Evolutionary conservation across 2,113 vertebrate genomes (phyloP).

Genomic region (Neopipo cinnamomea): DNA sequence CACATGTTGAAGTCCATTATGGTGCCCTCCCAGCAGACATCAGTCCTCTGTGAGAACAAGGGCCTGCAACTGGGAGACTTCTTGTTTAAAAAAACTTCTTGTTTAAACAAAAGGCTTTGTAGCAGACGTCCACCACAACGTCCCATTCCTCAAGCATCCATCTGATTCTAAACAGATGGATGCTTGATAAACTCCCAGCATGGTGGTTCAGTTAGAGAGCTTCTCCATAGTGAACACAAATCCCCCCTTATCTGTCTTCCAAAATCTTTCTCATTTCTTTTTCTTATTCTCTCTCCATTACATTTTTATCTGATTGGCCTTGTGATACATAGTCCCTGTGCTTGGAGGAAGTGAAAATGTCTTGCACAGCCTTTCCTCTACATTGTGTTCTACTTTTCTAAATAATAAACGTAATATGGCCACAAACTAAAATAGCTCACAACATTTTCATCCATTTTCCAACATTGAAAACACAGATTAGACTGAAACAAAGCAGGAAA

Average conservation of each 20-base stretch:
- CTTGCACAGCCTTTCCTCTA: neutral
- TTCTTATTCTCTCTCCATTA: neutral
- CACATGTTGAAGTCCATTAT: neutral
- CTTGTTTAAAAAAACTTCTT: neutral
- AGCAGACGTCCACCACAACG: neutral
- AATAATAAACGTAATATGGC: neutral
- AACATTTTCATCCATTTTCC: neutral
- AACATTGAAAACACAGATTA: neutral
- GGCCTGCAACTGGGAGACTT: neutral
- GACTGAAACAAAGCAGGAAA: neutral
- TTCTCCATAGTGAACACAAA: neutral
- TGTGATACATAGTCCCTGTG: neutral
- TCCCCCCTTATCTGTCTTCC: neutral
- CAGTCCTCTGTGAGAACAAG: neutral
- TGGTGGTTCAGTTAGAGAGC: neutral
- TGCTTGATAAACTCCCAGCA: neutral
- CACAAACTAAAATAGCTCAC: neutral
- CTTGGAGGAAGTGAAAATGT: neutral
- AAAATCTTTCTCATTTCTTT: neutral
- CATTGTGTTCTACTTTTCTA: neutral
- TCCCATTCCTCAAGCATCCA: neutral
- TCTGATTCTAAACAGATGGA: neutral
- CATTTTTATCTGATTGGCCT: neutral
- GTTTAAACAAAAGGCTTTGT: neutral
- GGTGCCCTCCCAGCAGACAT: neutral